These are phyloP conservation scores for Glossophaga mutica DNA, from an alignment of 2,797 vertebrate species.

Conservation along the genomic window DNA sequence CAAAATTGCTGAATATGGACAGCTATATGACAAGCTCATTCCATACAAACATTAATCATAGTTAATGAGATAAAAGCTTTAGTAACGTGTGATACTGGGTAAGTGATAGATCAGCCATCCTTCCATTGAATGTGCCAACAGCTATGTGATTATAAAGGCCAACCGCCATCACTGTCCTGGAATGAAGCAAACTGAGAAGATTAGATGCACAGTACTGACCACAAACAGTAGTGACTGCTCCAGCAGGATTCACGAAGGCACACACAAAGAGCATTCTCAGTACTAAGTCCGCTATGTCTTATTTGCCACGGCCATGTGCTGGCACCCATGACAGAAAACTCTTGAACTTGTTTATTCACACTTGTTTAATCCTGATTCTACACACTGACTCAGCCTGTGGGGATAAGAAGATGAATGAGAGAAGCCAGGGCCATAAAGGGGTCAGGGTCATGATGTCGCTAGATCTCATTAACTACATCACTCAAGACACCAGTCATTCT, in stretches of 20 bases:
- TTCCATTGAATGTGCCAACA: conserved; percentile 62
- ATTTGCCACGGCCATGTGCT: conserved; percentile 74
- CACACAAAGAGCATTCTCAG: conserved; percentile 78
- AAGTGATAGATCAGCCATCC: conserved; percentile 64
- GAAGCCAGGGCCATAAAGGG: conserved; percentile 77
- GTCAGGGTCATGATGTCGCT: conserved; percentile 84
- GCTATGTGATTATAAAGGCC: conserved; percentile 67
- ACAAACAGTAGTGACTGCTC: conserved; percentile 73
- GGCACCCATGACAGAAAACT: conserved; percentile 83
- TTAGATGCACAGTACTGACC: neutral
- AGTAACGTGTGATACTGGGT: neutral
- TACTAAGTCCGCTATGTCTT: conserved; percentile 80
- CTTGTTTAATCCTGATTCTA: conserved; percentile 87
- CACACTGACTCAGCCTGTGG: conserved; percentile 79
- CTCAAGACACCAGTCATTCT: conserved; percentile 79
- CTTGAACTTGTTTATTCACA: conserved; percentile 88
- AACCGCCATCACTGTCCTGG: conserved; percentile 18
- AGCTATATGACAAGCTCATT: conserved; percentile 56
- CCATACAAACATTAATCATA: conserved; percentile 44
- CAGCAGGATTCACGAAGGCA: conserved; percentile 74
- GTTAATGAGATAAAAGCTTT: conserved; percentile 66
- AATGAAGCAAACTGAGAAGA: conserved; percentile 40
- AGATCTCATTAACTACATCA: conserved; percentile 87
- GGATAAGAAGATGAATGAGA: conserved; percentile 85
- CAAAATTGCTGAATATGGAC: conserved; percentile 54